These are phyloP conservation scores for Verasper variegatus DNA, from an alignment of 2,113 vertebrate species.

Conservation along the genomic window DNA sequence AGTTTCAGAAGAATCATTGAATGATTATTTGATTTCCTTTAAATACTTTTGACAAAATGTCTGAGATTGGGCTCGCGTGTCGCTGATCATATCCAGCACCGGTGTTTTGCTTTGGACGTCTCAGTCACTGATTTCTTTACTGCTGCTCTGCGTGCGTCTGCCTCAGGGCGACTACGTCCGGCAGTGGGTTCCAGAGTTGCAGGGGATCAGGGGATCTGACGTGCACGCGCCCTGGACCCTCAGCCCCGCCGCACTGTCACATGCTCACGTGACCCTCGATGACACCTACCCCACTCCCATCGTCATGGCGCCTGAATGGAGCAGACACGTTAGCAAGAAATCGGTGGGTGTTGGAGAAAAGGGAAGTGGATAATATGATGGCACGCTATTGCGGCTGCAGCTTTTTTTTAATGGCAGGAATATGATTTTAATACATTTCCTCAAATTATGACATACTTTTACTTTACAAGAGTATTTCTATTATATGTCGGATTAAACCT, in stretches of 20 bases:
- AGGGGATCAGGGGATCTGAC: constrained; percentile 75
- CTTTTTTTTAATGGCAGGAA: too few relatives aligned
- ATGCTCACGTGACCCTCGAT: constrained; percentile 73
- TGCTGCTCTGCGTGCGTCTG: not conserved
- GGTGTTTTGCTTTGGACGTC: too few relatives aligned
- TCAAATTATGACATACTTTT: too few relatives aligned
- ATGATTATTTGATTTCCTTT: not conserved
- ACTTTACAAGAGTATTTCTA: too few relatives aligned
- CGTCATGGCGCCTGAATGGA: constrained; percentile 84
- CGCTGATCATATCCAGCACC: not conserved
- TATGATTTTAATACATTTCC: too few relatives aligned
- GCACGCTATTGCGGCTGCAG: not conserved
- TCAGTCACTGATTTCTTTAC: not conserved
- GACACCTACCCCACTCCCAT: constrained; percentile 84
- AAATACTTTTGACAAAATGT: not conserved
- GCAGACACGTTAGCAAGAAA: constrained; percentile 79
- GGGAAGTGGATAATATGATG: constrained; percentile 36
- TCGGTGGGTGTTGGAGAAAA: constrained; percentile 70
- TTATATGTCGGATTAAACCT: too few relatives aligned
- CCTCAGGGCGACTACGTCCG: constrained; percentile 84
- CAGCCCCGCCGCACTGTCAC: constrained; percentile 70
- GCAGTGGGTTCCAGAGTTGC: constrained; percentile 85
- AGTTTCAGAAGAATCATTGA: constrained; percentile 24
- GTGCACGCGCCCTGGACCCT: constrained; percentile 85
- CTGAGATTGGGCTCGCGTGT: not conserved